phyloP scores from a whole-genome alignment of 1,140 invertebrate species.

The Nymphalis io region DNA sequence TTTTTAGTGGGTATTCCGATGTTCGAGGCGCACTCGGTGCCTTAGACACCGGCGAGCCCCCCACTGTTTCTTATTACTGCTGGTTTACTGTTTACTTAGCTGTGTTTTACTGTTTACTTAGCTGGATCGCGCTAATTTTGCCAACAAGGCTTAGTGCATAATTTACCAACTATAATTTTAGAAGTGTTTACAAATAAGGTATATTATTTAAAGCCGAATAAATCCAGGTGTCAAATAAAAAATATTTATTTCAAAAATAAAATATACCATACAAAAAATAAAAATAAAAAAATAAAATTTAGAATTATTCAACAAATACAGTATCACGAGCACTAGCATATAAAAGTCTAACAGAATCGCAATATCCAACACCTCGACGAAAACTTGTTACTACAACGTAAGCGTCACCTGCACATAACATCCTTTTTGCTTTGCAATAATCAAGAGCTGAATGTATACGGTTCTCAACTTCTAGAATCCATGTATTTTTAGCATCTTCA shows the following conservation, averaged over 20 bases:
- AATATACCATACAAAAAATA: neutral
- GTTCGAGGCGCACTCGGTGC: too few relatives aligned
- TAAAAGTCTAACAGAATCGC: slow-evolving; percentile 88
- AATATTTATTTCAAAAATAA: neutral
- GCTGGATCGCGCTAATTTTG: too few relatives aligned
- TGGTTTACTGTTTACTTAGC: too few relatives aligned
- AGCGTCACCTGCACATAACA: slow-evolving; percentile 85
- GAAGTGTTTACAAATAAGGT: neutral
- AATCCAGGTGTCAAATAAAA: neutral
- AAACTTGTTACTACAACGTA: slow-evolving; percentile 89
- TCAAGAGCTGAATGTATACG: slow-evolving; percentile 86
- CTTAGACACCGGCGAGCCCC: too few relatives aligned
- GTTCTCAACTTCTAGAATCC: slow-evolving; percentile 87
- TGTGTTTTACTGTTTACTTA: too few relatives aligned
- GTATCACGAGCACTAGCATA: slow-evolving; percentile 78
- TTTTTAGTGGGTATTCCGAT: too few relatives aligned
- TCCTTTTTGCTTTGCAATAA: slow-evolving; percentile 84
- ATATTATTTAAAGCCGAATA: neutral
- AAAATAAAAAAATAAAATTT: neutral
- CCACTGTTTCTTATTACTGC: too few relatives aligned
- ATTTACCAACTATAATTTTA: too few relatives aligned
- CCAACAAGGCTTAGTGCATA: too few relatives aligned
- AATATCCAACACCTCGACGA: slow-evolving; percentile 87
- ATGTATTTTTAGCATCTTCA: slow-evolving; percentile 76
- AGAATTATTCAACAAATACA: slow-evolving; percentile 51